Evolutionary conservation across 2,797 vertebrate species (phyloP).

Genomic region (Sebastes vulpes): DNA sequence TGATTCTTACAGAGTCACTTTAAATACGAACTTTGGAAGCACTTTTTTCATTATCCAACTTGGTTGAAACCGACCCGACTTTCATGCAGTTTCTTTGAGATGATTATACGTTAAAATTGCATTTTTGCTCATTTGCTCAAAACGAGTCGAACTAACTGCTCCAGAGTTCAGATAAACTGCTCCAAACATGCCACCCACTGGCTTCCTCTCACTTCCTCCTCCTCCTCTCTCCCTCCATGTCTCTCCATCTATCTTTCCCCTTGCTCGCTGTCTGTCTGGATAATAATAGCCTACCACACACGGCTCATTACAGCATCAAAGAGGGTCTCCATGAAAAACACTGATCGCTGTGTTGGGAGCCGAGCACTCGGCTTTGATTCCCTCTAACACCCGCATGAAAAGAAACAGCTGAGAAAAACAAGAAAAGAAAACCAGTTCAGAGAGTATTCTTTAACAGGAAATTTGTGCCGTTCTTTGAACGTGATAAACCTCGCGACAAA

Average conservation of each 20-base stretch:
- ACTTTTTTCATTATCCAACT: background rate
- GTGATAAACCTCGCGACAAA: conserved; percentile 14
- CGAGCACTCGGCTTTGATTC: conserved; percentile 64
- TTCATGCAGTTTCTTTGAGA: background rate
- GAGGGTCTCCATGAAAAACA: conserved; percentile 63
- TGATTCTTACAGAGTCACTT: too few relatives aligned
- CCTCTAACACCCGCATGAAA: conserved; percentile 46
- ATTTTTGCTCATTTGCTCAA: conserved; percentile 27
- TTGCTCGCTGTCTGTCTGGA: conserved; percentile 32
- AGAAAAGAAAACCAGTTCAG: conserved; percentile 23
- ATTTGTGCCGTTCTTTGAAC: conserved; percentile 30
- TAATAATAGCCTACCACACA: conserved; percentile 70
- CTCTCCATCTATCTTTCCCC: conserved; percentile 48
- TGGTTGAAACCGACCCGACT: background rate
- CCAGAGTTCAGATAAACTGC: conserved; percentile 27
- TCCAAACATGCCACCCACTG: conserved; percentile 52
- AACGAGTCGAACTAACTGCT: conserved; percentile 29
- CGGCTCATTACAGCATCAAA: conserved; percentile 76
- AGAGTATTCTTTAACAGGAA: conserved; percentile 26
- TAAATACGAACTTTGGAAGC: background rate
- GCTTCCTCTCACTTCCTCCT: conserved; percentile 34
- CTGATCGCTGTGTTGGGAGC: conserved; percentile 56
- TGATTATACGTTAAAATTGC: conserved; percentile 5
- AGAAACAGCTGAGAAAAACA: conserved; percentile 52
- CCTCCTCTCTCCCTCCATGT: conserved; percentile 9